Evolutionary conservation across 2,113 vertebrate species (phyloP).

Genomic region (Cyphomyrus discorhynchus): DNA sequence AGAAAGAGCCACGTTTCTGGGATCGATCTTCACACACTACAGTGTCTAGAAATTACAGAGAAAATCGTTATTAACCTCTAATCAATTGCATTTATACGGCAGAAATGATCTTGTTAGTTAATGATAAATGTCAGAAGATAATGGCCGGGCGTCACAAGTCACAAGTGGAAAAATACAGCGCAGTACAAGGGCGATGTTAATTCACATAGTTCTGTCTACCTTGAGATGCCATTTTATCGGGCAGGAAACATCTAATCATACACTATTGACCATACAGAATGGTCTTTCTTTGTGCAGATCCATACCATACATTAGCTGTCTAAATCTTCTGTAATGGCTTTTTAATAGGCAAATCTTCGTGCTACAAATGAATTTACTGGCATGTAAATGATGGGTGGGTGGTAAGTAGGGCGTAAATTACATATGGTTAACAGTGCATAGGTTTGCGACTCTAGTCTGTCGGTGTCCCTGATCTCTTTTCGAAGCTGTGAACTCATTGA

Average conservation of each 20-base stretch:
- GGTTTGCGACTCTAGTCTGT: background rate
- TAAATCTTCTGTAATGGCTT: background rate
- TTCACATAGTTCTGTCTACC: background rate
- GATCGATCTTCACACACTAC: background rate
- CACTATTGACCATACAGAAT: background rate
- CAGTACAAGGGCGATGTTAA: background rate
- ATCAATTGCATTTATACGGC: background rate
- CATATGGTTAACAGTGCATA: background rate
- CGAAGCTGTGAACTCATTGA: constrained; percentile 26
- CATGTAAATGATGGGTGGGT: background rate
- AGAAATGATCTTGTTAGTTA: background rate
- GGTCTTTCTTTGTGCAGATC: background rate
- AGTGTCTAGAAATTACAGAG: background rate
- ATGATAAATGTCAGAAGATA: background rate
- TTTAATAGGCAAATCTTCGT: background rate
- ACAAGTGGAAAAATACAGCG: background rate
- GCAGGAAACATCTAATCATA: background rate
- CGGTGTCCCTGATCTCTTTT: background rate
- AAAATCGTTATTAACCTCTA: background rate
- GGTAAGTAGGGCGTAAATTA: background rate
- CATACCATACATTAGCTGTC: background rate
- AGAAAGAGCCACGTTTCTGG: background rate
- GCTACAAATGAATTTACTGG: background rate
- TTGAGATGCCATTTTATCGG: background rate
- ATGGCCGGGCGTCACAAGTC: background rate